Evolutionary conservation across 2,888 invertebrate genomes (phyloP).

Genomic region (Lottia gigantea): DNA sequence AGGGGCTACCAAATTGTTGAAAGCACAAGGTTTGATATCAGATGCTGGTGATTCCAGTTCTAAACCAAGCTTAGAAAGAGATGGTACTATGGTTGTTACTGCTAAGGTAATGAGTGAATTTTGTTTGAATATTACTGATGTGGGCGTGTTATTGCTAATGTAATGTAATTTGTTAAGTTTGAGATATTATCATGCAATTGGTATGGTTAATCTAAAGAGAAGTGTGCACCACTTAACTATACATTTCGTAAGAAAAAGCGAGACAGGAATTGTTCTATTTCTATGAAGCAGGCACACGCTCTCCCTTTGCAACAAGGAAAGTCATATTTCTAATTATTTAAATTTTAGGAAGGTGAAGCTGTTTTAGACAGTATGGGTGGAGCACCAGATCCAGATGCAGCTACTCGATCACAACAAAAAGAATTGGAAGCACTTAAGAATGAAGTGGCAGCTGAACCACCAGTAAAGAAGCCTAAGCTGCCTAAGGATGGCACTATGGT

Average conservation of each 20-base stretch:
- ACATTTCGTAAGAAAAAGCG: too few species aligned
- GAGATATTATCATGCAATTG: too few species aligned
- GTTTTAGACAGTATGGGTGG: conserved; percentile 42
- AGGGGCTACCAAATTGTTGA: conserved; percentile 48
- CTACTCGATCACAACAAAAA: conserved; percentile 58
- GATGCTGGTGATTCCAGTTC: conserved; percentile 27
- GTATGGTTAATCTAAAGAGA: too few species aligned
- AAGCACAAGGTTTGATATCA: conserved; percentile 49
- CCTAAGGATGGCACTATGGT: conserved; percentile 61
- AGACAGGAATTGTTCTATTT: too few species aligned
- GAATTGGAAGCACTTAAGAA: conserved; percentile 54
- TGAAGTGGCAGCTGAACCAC: conserved; percentile 43
- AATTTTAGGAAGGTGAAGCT: conserved; percentile 54
- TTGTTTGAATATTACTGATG: too few species aligned
- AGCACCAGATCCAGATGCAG: conserved; percentile 56
- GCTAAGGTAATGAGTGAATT: conserved; percentile 41
- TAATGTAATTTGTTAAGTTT: too few species aligned
- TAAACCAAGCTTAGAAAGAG: conserved; percentile 39
- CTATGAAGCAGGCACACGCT: too few species aligned
- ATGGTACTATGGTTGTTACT: conserved; percentile 49
- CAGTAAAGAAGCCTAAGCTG: conserved; percentile 56
- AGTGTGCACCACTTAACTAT: too few species aligned
- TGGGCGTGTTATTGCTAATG: too few species aligned
- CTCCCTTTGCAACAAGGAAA: too few species aligned
- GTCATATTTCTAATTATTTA: neutral